Evolutionary conservation across 2,797 vertebrate genomes (phyloP).

Genomic region (Catamblyrhynchus diadema): DNA sequence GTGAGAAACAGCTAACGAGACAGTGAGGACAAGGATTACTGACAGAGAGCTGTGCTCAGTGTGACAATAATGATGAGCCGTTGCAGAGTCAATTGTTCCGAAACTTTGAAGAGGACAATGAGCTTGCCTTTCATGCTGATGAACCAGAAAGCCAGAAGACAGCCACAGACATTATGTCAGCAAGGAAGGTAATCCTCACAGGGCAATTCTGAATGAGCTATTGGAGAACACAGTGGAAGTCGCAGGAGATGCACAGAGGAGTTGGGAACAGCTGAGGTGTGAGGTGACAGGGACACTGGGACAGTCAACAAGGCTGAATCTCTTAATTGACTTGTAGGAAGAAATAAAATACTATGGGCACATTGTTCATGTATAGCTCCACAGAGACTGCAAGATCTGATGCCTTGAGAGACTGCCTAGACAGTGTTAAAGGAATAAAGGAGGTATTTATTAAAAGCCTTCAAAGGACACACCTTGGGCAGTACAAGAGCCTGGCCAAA

Average conservation of each 20-base stretch:
- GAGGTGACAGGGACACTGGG: background rate
- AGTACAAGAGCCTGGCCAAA: background rate
- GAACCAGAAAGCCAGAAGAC: conserved; percentile 3
- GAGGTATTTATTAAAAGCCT: background rate
- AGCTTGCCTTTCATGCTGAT: conserved; percentile 23
- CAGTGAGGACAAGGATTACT: background rate
- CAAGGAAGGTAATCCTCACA: conserved; percentile 25
- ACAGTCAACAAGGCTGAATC: background rate
- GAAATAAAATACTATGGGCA: background rate
- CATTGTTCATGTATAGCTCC: background rate
- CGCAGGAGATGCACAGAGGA: background rate
- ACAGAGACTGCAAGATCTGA: background rate
- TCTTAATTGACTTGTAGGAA: background rate
- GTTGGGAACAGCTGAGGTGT: background rate
- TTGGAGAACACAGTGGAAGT: background rate
- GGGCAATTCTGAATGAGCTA: background rate
- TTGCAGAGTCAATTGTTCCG: background rate
- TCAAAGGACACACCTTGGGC: background rate
- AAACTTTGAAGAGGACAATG: conserved; percentile 33
- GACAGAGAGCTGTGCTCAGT: background rate
- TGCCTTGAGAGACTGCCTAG: background rate
- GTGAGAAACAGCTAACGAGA: background rate
- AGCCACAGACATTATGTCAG: conserved; percentile 25
- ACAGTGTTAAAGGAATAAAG: background rate
- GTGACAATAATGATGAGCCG: background rate